Base-by-base conservation (phyloP, 1,140 invertebrate genomes). In the Psilanteris sp. region DNA sequence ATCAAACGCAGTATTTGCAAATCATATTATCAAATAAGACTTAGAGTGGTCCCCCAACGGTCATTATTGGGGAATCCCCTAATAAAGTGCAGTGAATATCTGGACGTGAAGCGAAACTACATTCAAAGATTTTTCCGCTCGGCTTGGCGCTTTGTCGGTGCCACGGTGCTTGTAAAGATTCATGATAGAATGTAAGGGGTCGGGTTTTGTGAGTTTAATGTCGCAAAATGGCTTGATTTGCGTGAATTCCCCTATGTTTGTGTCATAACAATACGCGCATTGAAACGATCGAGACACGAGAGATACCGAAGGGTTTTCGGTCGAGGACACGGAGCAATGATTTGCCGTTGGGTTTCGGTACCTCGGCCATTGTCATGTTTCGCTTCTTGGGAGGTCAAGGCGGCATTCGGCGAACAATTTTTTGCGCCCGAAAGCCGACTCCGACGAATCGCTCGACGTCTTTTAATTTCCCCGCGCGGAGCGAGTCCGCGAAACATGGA, bases 221-320 rank as follows among this genome's bases (percentile, higher is more conserved):
- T 71, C 67, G 46, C 67, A 71, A 71, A 71, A 71, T 71, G 67
- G 55, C 55, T 43, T 71, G 67, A 71, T 61, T 71, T 61, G 46
- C 54, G 46, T 43, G 7, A 41, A 71, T 61, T 54, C 46, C 13
- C 24, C 16, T 29, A 24, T 52, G 14, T 61, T 54, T 46, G 8
- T 59, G 20, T 18, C 36, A 52, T 27, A 50, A 24, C 52, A 20
- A 41, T 46, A 14, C 2, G 5, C 18, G 5, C 18, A 20, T 20
- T 20, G 18, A 20, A 20, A 5, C 5, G 5, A 20, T 39, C 18
- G 5, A 20, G 5, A n/a, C n/a, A n/a, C n/a, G n/a, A n/a, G n/a
- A n/a, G n/a, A n/a, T n/a, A n/a, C n/a, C n/a, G n/a, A n/a, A n/a
- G n/a, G n/a, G n/a, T n/a, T n/a, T n/a, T n/a, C n/a, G n/a, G n/a